Conservation (phyloP, 2,888 invertebrate genomes). For the Lasioglossum leucozonium region DNA sequence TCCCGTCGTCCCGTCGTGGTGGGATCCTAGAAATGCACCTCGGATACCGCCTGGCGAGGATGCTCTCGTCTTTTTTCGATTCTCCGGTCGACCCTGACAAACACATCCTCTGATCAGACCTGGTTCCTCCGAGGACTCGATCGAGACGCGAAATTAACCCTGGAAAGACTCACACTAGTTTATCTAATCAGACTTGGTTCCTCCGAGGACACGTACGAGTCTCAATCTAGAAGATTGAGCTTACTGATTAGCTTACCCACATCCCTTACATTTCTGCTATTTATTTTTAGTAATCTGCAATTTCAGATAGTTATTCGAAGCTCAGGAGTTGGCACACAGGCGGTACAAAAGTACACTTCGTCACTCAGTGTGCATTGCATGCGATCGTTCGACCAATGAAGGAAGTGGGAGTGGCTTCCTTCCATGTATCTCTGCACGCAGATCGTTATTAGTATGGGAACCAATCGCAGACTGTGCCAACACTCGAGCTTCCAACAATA, state of each 20-base stretch:
- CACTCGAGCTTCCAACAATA: background rate
- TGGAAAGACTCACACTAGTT: too few species aligned
- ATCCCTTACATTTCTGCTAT: background rate
- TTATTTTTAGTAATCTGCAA: background rate
- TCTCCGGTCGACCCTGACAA: conserved; percentile 45
- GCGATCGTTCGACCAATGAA: background rate
- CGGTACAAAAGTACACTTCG: background rate
- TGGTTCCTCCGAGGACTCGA: conserved; percentile 22
- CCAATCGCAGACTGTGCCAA: background rate
- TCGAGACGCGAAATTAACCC: background rate
- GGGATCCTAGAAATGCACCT: conserved; percentile 79
- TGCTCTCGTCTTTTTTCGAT: conserved; percentile 64
- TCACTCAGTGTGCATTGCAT: background rate
- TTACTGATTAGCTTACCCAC: background rate
- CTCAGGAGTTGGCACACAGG: background rate
- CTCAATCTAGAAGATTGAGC: background rate
- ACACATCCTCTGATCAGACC: conserved; percentile 23
- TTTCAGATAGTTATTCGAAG: background rate
- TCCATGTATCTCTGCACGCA: background rate
- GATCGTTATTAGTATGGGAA: background rate
- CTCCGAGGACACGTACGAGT: too few species aligned
- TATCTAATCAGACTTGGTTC: too few species aligned
- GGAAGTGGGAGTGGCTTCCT: background rate
- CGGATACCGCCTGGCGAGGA: conserved; percentile 71
- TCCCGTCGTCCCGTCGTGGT: conserved; percentile 78